Conservation (phyloP, 2,113 vertebrate species). For the Corythoichthys haematopterus region DNA sequence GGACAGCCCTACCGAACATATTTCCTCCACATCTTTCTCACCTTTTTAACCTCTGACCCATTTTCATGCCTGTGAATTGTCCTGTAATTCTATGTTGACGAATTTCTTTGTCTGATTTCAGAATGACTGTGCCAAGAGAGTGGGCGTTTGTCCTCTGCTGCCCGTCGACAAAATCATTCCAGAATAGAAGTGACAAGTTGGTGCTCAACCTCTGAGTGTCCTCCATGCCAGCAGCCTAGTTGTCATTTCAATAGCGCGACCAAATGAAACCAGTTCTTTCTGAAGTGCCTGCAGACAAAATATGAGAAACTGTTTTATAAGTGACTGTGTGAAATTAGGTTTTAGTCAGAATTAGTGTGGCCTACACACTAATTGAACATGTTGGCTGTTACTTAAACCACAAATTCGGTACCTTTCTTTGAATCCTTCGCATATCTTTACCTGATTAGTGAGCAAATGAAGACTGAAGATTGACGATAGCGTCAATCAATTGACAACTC, state of each 20-base stretch:
- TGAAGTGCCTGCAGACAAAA: neutral
- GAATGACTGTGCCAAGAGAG: constrained; percentile 59
- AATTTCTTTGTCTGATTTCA: constrained; percentile 32
- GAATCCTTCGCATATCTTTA: neutral
- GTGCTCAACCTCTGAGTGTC: neutral
- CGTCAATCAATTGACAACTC: neutral
- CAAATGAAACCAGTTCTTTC: neutral
- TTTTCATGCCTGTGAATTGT: neutral
- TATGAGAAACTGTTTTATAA: neutral
- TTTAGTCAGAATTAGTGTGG: neutral
- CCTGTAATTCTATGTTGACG: neutral
- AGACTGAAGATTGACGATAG: neutral
- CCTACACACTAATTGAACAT: neutral
- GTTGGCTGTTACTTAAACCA: neutral
- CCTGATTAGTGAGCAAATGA: neutral
- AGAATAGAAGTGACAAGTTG: constrained; percentile 14
- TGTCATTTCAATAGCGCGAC: neutral
- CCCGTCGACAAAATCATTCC: constrained; percentile 53
- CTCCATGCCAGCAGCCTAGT: neutral
- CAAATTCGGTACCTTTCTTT: neutral
- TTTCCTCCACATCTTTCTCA: no score
- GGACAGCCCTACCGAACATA: no score
- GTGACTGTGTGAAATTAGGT: neutral
- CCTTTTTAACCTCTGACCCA: no score
- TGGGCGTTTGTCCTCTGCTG: constrained; percentile 55